Evolutionary conservation across 2,797 vertebrate genomes (phyloP).

Genomic region (Jordanella pulchra): DNA sequence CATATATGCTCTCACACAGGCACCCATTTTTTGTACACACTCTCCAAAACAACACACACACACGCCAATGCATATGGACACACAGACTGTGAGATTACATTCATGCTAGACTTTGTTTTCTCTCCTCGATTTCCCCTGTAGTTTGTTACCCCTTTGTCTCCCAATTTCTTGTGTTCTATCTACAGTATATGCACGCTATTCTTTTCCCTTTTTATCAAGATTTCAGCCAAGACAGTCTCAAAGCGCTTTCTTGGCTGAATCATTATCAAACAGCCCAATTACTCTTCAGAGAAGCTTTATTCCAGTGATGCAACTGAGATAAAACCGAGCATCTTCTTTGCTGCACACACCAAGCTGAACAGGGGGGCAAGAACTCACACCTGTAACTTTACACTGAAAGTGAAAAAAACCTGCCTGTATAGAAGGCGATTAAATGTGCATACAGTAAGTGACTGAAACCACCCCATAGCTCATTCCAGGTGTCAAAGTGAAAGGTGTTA

Average conservation of each 20-base stretch:
- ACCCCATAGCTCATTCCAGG: conserved; percentile 16
- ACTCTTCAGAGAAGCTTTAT: conserved; percentile 44
- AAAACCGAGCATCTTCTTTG: conserved; percentile 62
- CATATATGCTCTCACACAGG: conserved; percentile 22
- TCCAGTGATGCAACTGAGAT: conserved; percentile 63
- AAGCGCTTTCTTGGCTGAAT: conserved; percentile 49
- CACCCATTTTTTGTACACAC: conserved; percentile 31
- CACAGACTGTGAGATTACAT: conserved; percentile 64
- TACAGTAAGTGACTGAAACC: conserved; percentile 15
- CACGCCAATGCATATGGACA: conserved; percentile 1
- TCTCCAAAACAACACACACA: conserved; percentile 18
- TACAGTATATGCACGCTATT: conserved; percentile 57
- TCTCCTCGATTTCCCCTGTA: conserved; percentile 45
- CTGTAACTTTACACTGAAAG: conserved; percentile 38
- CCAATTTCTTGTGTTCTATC: conserved; percentile 73
- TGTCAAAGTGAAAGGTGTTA: conserved; percentile 42
- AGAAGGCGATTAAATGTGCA: conserved; percentile 43
- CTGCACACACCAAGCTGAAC: conserved; percentile 40
- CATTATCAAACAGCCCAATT: conserved; percentile 63
- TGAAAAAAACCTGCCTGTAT: conserved; percentile 42
- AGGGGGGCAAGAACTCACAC: conserved; percentile 33
- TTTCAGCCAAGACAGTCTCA: conserved; percentile 39
- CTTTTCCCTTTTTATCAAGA: conserved; percentile 46
- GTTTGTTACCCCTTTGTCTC: conserved; percentile 56
- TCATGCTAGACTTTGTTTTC: conserved; percentile 68